These are phyloP conservation scores for Gymnosoma rotundatum DNA, from an alignment of 2,888 invertebrate species.

Conservation along the genomic window DNA sequence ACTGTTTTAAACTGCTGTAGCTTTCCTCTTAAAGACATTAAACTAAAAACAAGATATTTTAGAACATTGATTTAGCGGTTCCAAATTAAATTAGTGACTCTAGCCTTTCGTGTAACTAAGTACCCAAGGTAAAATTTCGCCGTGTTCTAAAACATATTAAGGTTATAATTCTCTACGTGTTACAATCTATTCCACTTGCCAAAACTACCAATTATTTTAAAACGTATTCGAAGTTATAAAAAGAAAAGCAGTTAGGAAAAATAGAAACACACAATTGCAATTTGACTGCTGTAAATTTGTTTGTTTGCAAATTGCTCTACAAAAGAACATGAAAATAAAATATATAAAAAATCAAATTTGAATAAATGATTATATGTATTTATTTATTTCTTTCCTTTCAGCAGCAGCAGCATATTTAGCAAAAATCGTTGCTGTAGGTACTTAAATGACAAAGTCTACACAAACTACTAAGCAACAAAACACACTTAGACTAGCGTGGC, in stretches of 20 bases:
- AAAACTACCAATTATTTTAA: background rate
- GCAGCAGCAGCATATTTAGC: background rate
- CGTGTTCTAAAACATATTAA: too few relatives aligned
- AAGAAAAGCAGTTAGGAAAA: constrained; percentile 18
- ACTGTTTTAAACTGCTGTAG: too few relatives aligned
- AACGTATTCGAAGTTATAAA: background rate
- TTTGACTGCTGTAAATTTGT: constrained; percentile 64
- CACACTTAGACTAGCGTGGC: background rate
- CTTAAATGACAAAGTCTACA: constrained; percentile 28
- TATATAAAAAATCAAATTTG: constrained; percentile 9
- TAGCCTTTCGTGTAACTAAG: too few relatives aligned
- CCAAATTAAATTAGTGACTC: too few relatives aligned
- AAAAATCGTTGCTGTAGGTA: constrained; percentile 61
- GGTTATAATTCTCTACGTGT: background rate
- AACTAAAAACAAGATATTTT: too few relatives aligned
- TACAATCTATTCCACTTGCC: background rate
- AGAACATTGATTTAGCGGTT: too few relatives aligned
- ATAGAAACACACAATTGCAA: constrained; percentile 52
- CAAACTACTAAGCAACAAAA: background rate
- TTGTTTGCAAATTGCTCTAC: constrained; percentile 56
- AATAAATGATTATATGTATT: constrained; percentile 40
- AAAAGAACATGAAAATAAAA: constrained; percentile 41
- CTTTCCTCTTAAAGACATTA: too few relatives aligned
- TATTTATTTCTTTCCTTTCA: constrained; percentile 6
- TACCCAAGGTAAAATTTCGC: too few relatives aligned